Conservation (phyloP, 1,140 invertebrate species). For the Triops longicaudatus region DNA sequence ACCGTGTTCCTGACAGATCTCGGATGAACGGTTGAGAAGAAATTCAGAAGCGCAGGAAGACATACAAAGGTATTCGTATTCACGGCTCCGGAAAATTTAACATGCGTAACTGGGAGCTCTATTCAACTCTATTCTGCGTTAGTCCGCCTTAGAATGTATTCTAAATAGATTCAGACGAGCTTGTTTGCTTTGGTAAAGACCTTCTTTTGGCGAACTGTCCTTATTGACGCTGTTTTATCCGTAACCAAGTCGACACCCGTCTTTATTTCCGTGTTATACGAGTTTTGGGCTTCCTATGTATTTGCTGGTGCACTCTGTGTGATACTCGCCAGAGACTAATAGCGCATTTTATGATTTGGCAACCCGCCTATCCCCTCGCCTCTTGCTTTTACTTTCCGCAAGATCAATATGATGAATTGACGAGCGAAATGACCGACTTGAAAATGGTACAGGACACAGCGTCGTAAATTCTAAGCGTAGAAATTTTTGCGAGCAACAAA, state of each 20-base stretch:
- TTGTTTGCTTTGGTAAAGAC: not conserved
- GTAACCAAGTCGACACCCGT: not conserved
- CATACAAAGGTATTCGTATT: too few relatives aligned
- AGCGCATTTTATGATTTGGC: conserved; percentile 12
- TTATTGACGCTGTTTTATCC: not conserved
- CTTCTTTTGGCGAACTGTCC: not conserved
- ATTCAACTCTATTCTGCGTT: too few relatives aligned
- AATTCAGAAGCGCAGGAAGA: too few relatives aligned
- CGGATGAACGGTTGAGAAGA: too few relatives aligned
- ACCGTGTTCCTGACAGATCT: too few relatives aligned
- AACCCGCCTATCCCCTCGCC: not conserved
- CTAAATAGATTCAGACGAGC: not conserved
- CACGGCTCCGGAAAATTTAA: too few relatives aligned
- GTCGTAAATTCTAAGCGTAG: conserved; percentile 2
- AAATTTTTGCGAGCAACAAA: not conserved
- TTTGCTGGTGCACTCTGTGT: not conserved
- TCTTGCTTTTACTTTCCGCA: not conserved
- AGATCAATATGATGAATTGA: conserved; percentile 8
- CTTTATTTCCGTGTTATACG: not conserved
- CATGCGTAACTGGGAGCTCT: too few relatives aligned
- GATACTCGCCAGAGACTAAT: not conserved
- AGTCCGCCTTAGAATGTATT: not conserved
- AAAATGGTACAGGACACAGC: not conserved
- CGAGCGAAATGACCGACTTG: conserved; percentile 9
- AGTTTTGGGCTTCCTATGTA: not conserved